phyloP scores from a whole-genome alignment of 2,113 vertebrate species.

The Ariopsis seemanni region DNA sequence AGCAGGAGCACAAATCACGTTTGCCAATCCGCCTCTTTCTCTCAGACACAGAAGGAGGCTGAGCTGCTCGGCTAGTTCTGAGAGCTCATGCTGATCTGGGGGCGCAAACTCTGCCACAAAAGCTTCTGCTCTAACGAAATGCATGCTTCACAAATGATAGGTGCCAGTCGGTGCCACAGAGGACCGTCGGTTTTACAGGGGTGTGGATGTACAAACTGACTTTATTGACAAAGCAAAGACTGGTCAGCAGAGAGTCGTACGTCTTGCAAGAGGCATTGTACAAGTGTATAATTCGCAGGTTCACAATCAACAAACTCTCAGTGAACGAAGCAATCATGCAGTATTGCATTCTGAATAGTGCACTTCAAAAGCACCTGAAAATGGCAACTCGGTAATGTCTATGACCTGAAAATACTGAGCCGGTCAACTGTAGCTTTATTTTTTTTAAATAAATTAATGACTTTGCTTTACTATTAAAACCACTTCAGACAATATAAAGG shows the following conservation, averaged over 20 bases:
- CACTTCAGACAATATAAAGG: constrained; percentile 27
- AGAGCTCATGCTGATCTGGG: constrained; percentile 8
- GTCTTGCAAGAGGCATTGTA: not conserved
- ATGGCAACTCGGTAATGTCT: constrained; percentile 34
- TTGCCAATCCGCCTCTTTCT: constrained; percentile 31
- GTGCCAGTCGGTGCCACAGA: constrained; percentile 12
- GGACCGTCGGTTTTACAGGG: constrained; percentile 23
- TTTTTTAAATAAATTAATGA: not conserved
- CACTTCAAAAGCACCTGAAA: constrained; percentile 6
- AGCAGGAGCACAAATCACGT: constrained; percentile 44
- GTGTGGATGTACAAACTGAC: constrained; percentile 9
- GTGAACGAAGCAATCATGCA: constrained; percentile 9
- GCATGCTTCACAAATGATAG: not conserved
- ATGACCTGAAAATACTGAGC: constrained; percentile 38
- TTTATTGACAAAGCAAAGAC: not conserved
- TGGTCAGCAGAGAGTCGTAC: not conserved
- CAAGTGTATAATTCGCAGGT: not conserved
- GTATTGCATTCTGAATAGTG: not conserved
- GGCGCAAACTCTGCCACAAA: constrained; percentile 9
- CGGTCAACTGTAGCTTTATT: not conserved
- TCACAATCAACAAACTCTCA: constrained; percentile 10
- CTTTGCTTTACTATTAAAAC: constrained; percentile 32
- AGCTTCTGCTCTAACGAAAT: constrained; percentile 10
- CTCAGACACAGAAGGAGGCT: constrained; percentile 30
- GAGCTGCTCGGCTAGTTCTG: not conserved